Evolutionary conservation across 2,888 invertebrate genomes (phyloP).

Genomic region (Thecocarcelia acutangulata): DNA sequence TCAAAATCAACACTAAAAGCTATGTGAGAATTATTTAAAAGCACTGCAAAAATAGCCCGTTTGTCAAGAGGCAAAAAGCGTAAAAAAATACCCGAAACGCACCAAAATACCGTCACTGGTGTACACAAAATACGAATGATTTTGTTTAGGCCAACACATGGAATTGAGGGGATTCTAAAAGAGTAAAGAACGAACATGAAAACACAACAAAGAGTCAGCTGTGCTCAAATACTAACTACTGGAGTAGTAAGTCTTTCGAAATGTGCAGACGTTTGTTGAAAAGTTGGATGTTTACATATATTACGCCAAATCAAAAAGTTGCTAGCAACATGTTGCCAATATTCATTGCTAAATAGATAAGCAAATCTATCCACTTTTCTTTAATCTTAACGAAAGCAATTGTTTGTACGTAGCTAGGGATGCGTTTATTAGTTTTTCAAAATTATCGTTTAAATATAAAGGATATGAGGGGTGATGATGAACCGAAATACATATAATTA

Average conservation of each 20-base stretch:
- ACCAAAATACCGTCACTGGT: too few species aligned
- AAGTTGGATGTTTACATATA: not conserved
- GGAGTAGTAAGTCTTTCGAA: slow-evolving; percentile 24
- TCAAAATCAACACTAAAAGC: too few species aligned
- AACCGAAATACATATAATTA: too few species aligned
- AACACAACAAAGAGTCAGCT: slow-evolving; percentile 56
- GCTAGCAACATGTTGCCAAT: slow-evolving; percentile 43
- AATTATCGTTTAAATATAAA: too few species aligned
- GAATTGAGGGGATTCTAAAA: not conserved
- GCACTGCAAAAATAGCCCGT: too few species aligned
- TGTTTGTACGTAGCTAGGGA: too few species aligned
- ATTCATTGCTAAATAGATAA: not conserved
- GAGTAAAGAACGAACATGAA: slow-evolving; percentile 18
- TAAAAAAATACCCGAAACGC: too few species aligned
- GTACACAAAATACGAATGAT: slow-evolving; percentile 23
- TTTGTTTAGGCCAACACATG: slow-evolving; percentile 1
- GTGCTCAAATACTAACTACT: slow-evolving; percentile 40
- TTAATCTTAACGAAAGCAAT: too few species aligned
- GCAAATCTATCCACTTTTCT: not conserved
- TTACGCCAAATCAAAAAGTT: slow-evolving; percentile 11
- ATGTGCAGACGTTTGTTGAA: slow-evolving; percentile 31
- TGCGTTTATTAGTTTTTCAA: too few species aligned
- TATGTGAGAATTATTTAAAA: too few species aligned
- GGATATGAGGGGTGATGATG: too few species aligned
- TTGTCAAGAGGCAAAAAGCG: too few species aligned